phyloP scores from a whole-genome alignment of 2,113 vertebrate genomes.

The Carassius carassius region DNA sequence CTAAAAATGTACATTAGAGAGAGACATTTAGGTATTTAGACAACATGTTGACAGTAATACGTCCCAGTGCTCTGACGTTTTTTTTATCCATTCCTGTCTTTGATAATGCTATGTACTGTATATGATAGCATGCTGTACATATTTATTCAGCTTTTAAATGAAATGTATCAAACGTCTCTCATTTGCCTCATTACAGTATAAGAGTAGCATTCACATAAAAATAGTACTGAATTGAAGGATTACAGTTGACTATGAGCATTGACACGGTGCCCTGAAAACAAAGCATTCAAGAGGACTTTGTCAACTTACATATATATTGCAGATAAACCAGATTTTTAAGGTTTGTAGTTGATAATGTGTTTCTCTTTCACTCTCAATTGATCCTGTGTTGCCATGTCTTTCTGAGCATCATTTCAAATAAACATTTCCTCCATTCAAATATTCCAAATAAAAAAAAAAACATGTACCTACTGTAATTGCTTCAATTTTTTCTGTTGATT shows the following conservation, averaged over 20 bases:
- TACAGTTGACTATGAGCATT: slow-evolving; percentile 3
- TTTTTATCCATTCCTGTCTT: slow-evolving; percentile 48
- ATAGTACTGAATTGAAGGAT: slow-evolving; percentile 4
- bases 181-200: slow-evolving; percentile 46
- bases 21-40: not conserved
- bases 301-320: slow-evolving; percentile 1
- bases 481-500: slow-evolving; percentile 69
- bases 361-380: slow-evolving; percentile 62
- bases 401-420: not conserved
- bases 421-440: slow-evolving; percentile 11
- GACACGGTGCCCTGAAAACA: not conserved
- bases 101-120: slow-evolving; percentile 28
- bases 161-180: slow-evolving; percentile 18
- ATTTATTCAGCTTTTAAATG: slow-evolving; percentile 33
- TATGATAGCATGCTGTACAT: slow-evolving; percentile 58
- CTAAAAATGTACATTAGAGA: not conserved
- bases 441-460: slow-evolving; percentile 1
- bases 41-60: not conserved
- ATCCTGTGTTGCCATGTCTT: not conserved
- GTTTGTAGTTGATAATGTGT: slow-evolving; percentile 19
- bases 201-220: slow-evolving; percentile 44
- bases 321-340: slow-evolving; percentile 15
- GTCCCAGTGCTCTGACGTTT: slow-evolving; percentile 27
- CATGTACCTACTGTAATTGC: slow-evolving; percentile 63
- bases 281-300: slow-evolving; percentile 35